Base-by-base conservation (phyloP, 2,797 vertebrate genomes). In the Chaetodon trifasciatus region DNA sequence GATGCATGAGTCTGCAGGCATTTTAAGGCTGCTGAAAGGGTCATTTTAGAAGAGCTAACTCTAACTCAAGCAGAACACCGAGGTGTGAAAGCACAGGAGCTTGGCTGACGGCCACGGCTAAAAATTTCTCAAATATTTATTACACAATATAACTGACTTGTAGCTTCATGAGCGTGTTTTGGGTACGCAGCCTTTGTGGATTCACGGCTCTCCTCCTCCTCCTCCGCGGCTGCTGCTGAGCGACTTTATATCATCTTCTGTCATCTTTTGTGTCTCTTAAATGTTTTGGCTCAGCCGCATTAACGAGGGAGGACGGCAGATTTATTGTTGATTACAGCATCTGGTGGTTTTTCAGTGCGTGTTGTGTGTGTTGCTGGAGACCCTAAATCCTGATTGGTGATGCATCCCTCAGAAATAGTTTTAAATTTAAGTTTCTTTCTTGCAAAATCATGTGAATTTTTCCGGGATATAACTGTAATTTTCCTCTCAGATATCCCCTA, bases 51-150 rank as follows among this genome's bases (percentile, higher is more conserved):
- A 58, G 8, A 8, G 21, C 49, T 44, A 67, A 4, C 67, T 17
- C 52, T 44, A 53, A 74, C 35, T 62, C 61, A 28, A 12, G 63
- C 7, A 15, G 56, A 82, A 57, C 56, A 40, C 50, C 1, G 37
- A 58, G 23, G 19, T 53, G 57, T 1, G 6, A 50, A 57, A 73
- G 49, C 50, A 39, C 28, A 52, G 50, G 1, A 2, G 16, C 17
- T 37, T 61, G 19, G 39, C 40, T 67, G 62, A 61, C 3, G 19
- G 50, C 66, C 64, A 13, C 44, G 2, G n/a, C 15, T 32, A 32
- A 53, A 60, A 12, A 70, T n/a, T 7, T 5, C 13, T 74, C 24
- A 50, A 70, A 76, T 56, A 61, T 70, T 79, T 69, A 68, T 68
- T 6, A 13, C 7, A 19, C 16, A 23, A 1, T 67, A 57, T 8